Percentiles rank a stretch among this genome's conserved stretches.
phyloP scores from a whole-genome alignment of 2,888 invertebrate genomes.

The Criorhina ranunculi region DNA sequence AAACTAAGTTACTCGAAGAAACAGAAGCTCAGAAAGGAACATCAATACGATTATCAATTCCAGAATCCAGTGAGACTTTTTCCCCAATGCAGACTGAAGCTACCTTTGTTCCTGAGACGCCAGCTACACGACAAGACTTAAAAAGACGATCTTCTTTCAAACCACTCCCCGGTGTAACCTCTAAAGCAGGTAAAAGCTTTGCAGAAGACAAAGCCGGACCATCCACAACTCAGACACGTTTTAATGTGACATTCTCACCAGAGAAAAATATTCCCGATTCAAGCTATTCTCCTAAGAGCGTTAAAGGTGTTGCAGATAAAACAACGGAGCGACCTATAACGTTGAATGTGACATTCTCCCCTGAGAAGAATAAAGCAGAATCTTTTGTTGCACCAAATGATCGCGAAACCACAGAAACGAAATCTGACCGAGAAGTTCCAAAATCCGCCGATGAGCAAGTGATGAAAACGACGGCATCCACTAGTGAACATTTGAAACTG shows the following conservation, averaged over 20 bases:
- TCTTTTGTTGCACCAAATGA: neutral
- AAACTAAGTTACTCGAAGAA: neutral
- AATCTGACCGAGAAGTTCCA: neutral
- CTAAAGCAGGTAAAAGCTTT: neutral
- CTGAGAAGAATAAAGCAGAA: neutral
- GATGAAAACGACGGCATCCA: neutral
- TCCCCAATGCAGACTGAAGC: neutral
- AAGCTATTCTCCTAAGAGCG: neutral
- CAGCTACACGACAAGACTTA: neutral
- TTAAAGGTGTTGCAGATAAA: neutral
- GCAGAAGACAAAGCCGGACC: no score
- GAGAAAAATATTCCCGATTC: neutral
- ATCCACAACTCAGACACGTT: neutral
- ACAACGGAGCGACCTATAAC: neutral
- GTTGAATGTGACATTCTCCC: conserved; percentile 3
- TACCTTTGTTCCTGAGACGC: conserved; percentile 1
- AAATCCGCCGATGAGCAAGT: neutral
- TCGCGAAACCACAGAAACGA: neutral
- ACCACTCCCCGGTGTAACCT: neutral
- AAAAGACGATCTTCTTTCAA: conserved; percentile 2
- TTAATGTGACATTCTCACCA: conserved; percentile 8
- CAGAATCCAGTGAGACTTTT: neutral
- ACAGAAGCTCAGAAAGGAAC: neutral
- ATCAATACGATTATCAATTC: no score
- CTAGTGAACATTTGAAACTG: neutral